Conservation (phyloP, 1,140 invertebrate genomes). For the Saxidomus purpurata region DNA sequence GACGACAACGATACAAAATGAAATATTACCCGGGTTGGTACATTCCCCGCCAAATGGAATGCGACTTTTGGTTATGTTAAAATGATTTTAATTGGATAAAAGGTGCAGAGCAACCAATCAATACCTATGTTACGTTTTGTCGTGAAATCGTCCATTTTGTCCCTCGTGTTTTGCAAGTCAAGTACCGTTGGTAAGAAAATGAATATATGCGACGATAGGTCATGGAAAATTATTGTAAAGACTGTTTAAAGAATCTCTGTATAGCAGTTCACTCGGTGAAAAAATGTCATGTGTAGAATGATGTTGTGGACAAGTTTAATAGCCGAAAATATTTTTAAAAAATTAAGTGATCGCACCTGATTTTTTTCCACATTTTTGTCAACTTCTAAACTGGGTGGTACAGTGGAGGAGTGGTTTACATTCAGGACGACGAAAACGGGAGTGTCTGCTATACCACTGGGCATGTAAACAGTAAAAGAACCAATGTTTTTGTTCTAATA, state of each 20-base stretch:
- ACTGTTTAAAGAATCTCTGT: not conserved
- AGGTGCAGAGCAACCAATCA: conserved; percentile 14
- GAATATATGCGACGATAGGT: not conserved
- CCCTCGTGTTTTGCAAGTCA: conserved; percentile 63
- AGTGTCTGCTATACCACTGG: no score
- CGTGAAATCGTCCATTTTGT: conserved; percentile 53
- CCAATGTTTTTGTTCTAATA: no score
- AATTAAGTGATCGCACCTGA: no score
- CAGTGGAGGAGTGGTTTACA: no score
- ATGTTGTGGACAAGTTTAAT: no score
- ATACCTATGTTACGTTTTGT: not conserved
- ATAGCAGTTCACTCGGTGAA: not conserved
- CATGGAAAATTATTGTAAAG: not conserved
- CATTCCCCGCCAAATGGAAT: conserved; percentile 65
- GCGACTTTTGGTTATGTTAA: not conserved
- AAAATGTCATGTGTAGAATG: no score
- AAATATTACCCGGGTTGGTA: not conserved
- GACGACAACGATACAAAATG: not conserved
- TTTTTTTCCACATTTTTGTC: no score
- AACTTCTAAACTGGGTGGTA: no score
- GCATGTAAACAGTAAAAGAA: no score
- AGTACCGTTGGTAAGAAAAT: conserved; percentile 47
- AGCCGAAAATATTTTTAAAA: no score
- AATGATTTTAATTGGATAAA: conserved; percentile 20
- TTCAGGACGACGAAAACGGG: no score